Evolutionary conservation across 2,888 invertebrate genomes (phyloP).

Genomic region (Endotricha flammealis): DNA sequence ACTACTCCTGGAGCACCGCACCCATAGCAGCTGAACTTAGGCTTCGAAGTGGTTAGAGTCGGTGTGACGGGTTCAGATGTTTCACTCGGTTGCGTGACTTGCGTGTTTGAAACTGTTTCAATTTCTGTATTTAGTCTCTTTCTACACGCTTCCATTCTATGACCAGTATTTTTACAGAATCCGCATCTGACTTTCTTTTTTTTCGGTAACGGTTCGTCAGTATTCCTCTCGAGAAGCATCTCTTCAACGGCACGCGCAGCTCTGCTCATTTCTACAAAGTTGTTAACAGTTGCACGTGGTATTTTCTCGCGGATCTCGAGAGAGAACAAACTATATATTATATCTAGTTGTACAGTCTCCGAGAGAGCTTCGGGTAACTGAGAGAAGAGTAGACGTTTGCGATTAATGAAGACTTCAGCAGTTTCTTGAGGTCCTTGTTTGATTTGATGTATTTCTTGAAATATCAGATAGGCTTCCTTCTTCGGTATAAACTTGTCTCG

Average conservation of each 20-base stretch:
- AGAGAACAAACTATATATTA: not conserved
- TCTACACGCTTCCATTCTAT: not conserved
- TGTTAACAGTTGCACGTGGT: not conserved
- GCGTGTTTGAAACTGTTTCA: not conserved
- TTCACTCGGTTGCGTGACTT: not conserved
- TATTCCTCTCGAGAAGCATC: no score
- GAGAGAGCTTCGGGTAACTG: not conserved
- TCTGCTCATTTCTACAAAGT: not conserved
- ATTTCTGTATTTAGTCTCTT: not conserved
- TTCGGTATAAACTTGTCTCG: not conserved
- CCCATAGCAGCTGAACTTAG: conserved; percentile 2
- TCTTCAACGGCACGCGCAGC: conserved; percentile 1
- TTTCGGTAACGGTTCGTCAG: no score
- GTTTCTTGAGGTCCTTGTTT: not conserved
- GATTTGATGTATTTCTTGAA: conserved; percentile 1
- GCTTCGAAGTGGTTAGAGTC: no score
- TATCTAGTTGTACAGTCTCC: not conserved
- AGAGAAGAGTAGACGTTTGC: conserved; percentile 2
- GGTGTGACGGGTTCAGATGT: no score
- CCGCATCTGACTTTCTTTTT: no score
- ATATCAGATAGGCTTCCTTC: conserved; percentile 2
- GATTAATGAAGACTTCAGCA: conserved; percentile 1
- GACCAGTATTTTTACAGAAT: not conserved
- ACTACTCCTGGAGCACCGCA: conserved; percentile 1
- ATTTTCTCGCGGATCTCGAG: conserved; percentile 2